phyloP scores from a whole-genome alignment of 2,888 invertebrate species.

The Diaphora mendica region DNA sequence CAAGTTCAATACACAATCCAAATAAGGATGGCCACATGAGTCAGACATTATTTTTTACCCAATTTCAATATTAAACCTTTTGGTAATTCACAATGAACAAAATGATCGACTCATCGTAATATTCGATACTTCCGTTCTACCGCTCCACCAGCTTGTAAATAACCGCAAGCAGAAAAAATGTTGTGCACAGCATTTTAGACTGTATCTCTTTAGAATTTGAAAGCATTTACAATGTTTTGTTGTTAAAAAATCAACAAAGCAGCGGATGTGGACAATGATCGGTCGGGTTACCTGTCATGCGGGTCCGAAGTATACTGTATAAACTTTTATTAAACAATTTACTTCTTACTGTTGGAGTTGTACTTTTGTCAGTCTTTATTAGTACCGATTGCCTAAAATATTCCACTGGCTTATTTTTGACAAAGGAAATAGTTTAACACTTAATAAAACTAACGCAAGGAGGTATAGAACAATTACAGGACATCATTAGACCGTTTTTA shows the following conservation, averaged over 20 bases:
- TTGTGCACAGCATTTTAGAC: slow-evolving; percentile 19
- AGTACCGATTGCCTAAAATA: neutral
- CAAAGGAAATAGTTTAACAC: neutral
- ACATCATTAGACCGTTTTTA: neutral
- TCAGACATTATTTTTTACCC: slow-evolving; percentile 3
- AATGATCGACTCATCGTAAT: slow-evolving; percentile 41
- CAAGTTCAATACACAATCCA: slow-evolving; percentile 16
- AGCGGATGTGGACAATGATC: slow-evolving; percentile 49
- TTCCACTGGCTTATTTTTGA: neutral
- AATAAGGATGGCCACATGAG: slow-evolving; percentile 12
- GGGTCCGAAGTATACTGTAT: slow-evolving; percentile 27
- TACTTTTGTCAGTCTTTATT: neutral
- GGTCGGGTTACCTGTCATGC: slow-evolving; percentile 43
- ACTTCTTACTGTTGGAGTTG: neutral
- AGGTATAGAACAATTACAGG: neutral
- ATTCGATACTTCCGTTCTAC: slow-evolving; percentile 49
- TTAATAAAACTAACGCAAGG: neutral
- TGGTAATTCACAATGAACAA: slow-evolving; percentile 38
- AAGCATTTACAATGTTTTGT: neutral
- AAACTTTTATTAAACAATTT: neutral
- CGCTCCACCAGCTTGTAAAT: slow-evolving; percentile 30
- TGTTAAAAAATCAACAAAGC: slow-evolving; percentile 38
- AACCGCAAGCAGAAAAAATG: slow-evolving; percentile 29
- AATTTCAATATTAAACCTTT: neutral
- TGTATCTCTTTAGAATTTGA: slow-evolving; percentile 12